Percentiles rank a stretch among this genome's conserved stretches.
Conservation (phyloP, 2,888 invertebrate genomes). For the Melinaea marsaeus region DNA sequence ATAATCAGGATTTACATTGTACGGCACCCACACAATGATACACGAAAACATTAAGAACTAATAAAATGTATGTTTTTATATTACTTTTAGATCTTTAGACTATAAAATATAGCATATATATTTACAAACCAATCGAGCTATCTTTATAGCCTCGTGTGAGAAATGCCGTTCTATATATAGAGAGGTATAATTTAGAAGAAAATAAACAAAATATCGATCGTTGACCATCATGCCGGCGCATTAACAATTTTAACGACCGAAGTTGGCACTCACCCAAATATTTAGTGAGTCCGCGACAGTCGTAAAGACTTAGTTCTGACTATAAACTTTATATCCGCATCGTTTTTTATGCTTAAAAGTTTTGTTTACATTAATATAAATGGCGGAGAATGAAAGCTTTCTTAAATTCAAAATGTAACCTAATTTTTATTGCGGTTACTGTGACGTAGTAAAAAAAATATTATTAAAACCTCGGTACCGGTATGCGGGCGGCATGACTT, state of each 20-base stretch:
- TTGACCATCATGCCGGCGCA: constrained; percentile 66
- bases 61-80: too few relatives aligned
- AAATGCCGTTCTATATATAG: constrained; percentile 28
- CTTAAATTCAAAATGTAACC: too few relatives aligned
- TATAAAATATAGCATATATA: too few relatives aligned
- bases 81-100: too few relatives aligned
- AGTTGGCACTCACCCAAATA: constrained; percentile 64
- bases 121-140: not conserved
- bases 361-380: too few relatives aligned
- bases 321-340: constrained; percentile 23
- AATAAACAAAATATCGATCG: constrained; percentile 63
- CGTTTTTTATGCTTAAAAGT: constrained; percentile 17
- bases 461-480: constrained; percentile 30
- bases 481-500: constrained; percentile 46
- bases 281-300: constrained; percentile 55
- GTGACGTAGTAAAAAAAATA: not conserved
- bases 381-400: too few relatives aligned
- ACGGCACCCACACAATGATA: not conserved
- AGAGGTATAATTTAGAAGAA: constrained; percentile 38
- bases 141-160: constrained; percentile 1
- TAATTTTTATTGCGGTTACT: too few relatives aligned
- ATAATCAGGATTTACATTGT: constrained; percentile 44
- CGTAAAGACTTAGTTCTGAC: constrained; percentile 48
- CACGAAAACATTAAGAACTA: not conserved
- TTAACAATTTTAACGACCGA: constrained; percentile 59